Evolutionary conservation across 2,888 invertebrate species (phyloP).

Genomic region (Campoplex nolae): DNA sequence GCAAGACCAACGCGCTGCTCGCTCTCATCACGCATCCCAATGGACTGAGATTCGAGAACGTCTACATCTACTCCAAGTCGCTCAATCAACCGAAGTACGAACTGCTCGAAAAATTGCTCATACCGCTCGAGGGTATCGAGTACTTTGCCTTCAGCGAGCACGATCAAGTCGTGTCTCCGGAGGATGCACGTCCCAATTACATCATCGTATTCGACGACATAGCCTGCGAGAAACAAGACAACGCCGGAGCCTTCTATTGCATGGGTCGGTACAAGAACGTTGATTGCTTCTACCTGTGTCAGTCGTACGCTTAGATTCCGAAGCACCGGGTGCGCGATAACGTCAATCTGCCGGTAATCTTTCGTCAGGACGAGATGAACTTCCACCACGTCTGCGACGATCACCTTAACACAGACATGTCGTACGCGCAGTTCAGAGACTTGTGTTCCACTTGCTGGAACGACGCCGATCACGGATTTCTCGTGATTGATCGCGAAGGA

Average conservation of each 20-base stretch:
- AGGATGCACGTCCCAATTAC: conserved; percentile 66
- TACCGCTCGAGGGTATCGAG: conserved; percentile 69
- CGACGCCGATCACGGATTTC: conserved; percentile 54
- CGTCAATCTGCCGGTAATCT: not conserved
- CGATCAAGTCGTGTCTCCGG: conserved; percentile 64
- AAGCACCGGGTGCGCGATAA: conserved; percentile 71
- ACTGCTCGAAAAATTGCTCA: conserved; percentile 71
- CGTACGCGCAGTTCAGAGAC: conserved; percentile 44
- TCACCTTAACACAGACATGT: conserved; percentile 70
- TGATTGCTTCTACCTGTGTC: conserved; percentile 70
- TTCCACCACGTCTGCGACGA: conserved; percentile 75
- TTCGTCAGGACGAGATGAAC: conserved; percentile 32
- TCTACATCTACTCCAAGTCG: conserved; percentile 65
- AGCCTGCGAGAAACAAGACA: conserved; percentile 74
- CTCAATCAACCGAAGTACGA: conserved; percentile 74
- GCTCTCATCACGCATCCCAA: conserved; percentile 66
- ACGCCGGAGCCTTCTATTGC: conserved; percentile 68
- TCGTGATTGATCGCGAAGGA: conserved; percentile 39
- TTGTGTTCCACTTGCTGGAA: conserved; percentile 48
- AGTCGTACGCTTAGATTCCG: conserved; percentile 69
- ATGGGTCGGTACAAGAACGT: conserved; percentile 69
- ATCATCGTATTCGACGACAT: conserved; percentile 83
- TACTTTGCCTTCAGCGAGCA: conserved; percentile 68
- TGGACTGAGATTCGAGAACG: conserved; percentile 69
- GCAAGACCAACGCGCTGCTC: conserved; percentile 70